These are phyloP conservation scores for Atherinomorus stipes DNA, from an alignment of 2,113 vertebrate genomes.

Conservation along the genomic window DNA sequence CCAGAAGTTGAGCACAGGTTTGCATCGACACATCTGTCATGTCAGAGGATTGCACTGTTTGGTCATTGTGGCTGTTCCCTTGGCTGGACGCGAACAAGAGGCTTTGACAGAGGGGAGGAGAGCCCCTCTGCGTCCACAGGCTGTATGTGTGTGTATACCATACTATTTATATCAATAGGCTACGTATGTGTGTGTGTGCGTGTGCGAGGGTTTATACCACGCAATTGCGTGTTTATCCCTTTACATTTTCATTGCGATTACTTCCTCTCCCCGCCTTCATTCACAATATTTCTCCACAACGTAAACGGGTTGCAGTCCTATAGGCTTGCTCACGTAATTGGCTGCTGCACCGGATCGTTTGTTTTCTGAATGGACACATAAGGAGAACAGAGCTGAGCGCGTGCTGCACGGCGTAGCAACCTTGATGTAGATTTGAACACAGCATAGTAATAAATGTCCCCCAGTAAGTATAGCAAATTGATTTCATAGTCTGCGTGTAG, in stretches of 20 bases:
- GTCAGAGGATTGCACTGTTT: constrained; percentile 37
- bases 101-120: no score
- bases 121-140: no score
- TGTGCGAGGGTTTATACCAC: constrained; percentile 22
- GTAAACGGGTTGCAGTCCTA: constrained; percentile 57
- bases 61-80: constrained; percentile 8
- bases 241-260: constrained; percentile 32
- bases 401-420: constrained; percentile 37
- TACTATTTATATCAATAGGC: no score
- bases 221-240: constrained; percentile 19
- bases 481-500: constrained; percentile 62
- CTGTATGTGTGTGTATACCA: no score
- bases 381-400: constrained; percentile 28
- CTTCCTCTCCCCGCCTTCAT: constrained; percentile 50
- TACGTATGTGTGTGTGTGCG: constrained; percentile 22
- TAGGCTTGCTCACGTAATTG: constrained; percentile 66
- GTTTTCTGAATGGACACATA: constrained; percentile 68
- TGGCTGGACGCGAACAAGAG: not conserved
- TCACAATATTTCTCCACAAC: constrained; percentile 51
- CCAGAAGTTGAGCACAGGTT: constrained; percentile 57
- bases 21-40: constrained; percentile 33
- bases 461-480: constrained; percentile 35
- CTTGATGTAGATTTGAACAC: constrained; percentile 38
- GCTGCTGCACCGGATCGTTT: constrained; percentile 52
- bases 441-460: constrained; percentile 38